Evolutionary conservation across 2,888 invertebrate species (phyloP), one percentile per base, ranked within the genome.

Genomic region (Lamellibrachia satsuma): DNA sequence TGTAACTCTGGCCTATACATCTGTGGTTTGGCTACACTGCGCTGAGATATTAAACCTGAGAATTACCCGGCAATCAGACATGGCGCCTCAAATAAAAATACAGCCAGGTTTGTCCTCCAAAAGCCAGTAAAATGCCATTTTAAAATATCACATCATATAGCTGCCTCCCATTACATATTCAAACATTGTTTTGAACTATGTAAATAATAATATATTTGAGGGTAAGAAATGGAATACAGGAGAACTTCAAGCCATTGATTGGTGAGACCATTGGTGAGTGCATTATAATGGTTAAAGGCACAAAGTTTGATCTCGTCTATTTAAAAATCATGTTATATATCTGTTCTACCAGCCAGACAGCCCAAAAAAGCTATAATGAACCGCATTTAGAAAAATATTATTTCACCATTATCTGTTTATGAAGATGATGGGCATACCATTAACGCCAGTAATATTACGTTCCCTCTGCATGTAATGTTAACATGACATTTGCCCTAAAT

Each of bases 71-170:
- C n/a, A 4, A 22, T 75, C 22, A 15, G 15, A 6, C 75, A 75
- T 22, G 75, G 75, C n/a, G 22, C 75, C 75, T n/a, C 15, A 75
- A 22, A 15, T 75, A 75, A 22, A 75, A 75, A 75, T 75, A 75
- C 75, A 11, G 3, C 75, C 75, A 75, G 75, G 22, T n/a, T 75
- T 75, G 75, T 75, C 75, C 75, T 75, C 75, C n/a, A n/a, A 75
- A 75, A 75, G 15, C 75, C 75, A 22, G 22, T 22, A 75, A n/a
- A 75, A 75, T 22, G 75, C 15, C 15, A 75, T 75, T 22, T 22
- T 75, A 75, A 75, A 75, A 75, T 75, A 75, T 75, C 75, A 75
- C 22, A n/a, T 75, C 22, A n/a, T 75, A 75, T 75, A 75, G 75
- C 75, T 75, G 75, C 75, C 75, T 15, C 22, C 75, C 75, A 75